These are phyloP conservation scores for Eustalomyia histrio DNA, from an alignment of 2,888 invertebrate genomes.

Conservation along the genomic window DNA sequence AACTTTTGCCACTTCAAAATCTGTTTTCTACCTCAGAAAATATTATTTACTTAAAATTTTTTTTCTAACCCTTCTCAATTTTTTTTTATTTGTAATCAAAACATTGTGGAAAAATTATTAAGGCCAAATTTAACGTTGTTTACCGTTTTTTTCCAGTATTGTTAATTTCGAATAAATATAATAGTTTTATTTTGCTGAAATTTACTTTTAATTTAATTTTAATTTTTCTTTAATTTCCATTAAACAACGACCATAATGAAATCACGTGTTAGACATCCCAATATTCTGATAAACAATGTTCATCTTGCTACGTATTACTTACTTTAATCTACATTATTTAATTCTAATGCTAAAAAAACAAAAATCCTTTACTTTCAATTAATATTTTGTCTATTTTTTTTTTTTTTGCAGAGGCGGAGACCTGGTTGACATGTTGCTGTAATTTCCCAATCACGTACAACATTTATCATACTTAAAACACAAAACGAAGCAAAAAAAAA, in stretches of 20 bases:
- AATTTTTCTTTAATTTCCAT: neutral
- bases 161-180: too few species aligned
- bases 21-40: too few species aligned
- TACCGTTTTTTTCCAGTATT: too few species aligned
- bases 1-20: too few species aligned
- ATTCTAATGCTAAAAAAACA: neutral
- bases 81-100: too few species aligned
- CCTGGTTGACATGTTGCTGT: constrained; percentile 23
- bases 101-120: too few species aligned
- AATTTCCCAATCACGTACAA: constrained; percentile 53
- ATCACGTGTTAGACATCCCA: constrained; percentile 26
- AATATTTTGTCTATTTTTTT: constrained; percentile 14
- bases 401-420: too few species aligned
- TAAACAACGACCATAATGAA: constrained; percentile 32
- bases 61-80: too few species aligned
- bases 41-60: too few species aligned
- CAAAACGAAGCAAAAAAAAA: neutral
- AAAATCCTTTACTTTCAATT: constrained; percentile 31
- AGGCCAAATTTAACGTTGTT: too few species aligned
- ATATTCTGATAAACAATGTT: neutral
- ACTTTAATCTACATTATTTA: neutral
- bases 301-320: neutral
- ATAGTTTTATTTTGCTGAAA: too few species aligned
- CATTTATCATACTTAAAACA: constrained; percentile 53
- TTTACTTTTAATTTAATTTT: too few species aligned